Conservation (phyloP, 2,888 invertebrate genomes). For the Cotesia congregata region DNA sequence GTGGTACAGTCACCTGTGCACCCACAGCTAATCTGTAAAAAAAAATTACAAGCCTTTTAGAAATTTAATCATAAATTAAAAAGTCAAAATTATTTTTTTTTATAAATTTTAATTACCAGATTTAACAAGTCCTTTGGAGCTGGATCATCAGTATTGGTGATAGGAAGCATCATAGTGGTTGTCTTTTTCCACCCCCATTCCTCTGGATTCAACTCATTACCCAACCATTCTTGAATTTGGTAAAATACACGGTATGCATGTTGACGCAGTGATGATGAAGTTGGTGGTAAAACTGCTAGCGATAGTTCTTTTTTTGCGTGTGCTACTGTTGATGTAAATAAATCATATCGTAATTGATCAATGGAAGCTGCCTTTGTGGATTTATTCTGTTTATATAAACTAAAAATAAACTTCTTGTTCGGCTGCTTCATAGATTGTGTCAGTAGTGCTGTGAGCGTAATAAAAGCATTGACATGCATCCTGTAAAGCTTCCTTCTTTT, state of each 20-base stretch:
- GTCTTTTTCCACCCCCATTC: conserved; percentile 39
- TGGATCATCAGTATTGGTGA: too few species aligned
- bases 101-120: too few species aligned
- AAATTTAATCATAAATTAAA: too few species aligned
- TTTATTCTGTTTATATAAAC: not conserved
- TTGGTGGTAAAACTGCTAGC: too few species aligned
- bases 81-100: too few species aligned
- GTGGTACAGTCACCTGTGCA: too few species aligned
- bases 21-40: too few species aligned
- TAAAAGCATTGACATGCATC: not conserved
- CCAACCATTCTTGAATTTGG: conserved; percentile 30
- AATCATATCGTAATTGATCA: not conserved
- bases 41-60: too few species aligned
- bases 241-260: conserved; percentile 2
- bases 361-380: not conserved
- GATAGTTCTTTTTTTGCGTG: not conserved
- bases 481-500: not conserved
- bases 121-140: too few species aligned
- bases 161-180: too few species aligned
- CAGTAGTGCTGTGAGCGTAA: not conserved
- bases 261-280: not conserved
- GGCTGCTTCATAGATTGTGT: not conserved
- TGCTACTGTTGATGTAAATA: not conserved
- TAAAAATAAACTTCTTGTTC: not conserved
- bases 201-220: conserved; percentile 22